Evolutionary conservation across 2,797 vertebrate species (phyloP), one percentile per base, ranked within the genome.

Genomic region (Hyperoplus immaculatus): DNA sequence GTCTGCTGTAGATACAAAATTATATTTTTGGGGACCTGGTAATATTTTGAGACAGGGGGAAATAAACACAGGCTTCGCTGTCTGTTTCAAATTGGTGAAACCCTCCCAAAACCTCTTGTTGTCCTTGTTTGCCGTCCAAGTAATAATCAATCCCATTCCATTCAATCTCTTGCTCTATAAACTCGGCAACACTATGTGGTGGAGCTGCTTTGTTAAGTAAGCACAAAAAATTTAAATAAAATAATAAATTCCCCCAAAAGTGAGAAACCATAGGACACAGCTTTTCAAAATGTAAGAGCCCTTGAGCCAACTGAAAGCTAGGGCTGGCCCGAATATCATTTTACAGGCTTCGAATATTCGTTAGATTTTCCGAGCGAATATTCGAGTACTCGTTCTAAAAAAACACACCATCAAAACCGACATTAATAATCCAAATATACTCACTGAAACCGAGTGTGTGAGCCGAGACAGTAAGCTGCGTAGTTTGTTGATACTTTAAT

Each of bases 61-160:
- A 87, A 83, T 79, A 83, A 81, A 55, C 57, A 65, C 65, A 1
- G 69, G 81, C 75, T 81, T 70, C 10, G 21, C 83, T 89, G 86
- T 87, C 89, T 93, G 87, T 91, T 93, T 93, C 73, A 90, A 90
- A 93, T 90, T 92, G 88, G 87, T 91, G 84, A 89, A 92, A 93
- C 87, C 89, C 87, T 90, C 82, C 87, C 66, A 82, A 91, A 29
- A 90, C 72, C 62, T 77, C 56, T 58, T 77, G 80, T 88, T 90
- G 85, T 89, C 86, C 80, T 87, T 88, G 86, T 90, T 88, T 88
- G 84, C 90, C 80, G 63, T 94, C 92, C 91, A 93, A 94, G 86
- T 87, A 89, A 87, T 94, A 94, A 94, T 94, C 88, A 93, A 72
- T 92, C 59, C 92, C 91, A 93, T 90, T 92, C 88, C 66, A 5